Evolutionary conservation across 37 sponge, comb jelly and placozoan species (phyloP).

Genomic region (Aphrocallistes beatrix): DNA sequence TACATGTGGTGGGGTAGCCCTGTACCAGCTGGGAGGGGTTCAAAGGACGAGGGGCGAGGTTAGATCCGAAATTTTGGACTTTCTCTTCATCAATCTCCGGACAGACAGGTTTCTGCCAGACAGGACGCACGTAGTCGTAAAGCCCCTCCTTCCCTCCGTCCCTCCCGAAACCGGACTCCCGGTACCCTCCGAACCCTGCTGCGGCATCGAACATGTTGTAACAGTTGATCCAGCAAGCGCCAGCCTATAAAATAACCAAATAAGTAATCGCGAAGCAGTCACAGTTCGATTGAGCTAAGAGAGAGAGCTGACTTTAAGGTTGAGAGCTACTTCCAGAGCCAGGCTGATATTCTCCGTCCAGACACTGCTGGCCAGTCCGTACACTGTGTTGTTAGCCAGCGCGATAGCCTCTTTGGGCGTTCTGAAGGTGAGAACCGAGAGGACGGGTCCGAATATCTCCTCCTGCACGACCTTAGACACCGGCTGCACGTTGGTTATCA

Average conservation of each 20-base stretch:
- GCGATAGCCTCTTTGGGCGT: conserved; percentile 94
- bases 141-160: conserved; percentile 94
- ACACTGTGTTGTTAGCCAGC: conserved; percentile 81
- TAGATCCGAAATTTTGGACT: conserved; percentile 53
- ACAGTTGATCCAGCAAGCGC: conserved; percentile 78
- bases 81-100: conserved; percentile 46
- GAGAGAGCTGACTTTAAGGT: conserved; percentile 24
- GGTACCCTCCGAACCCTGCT: conserved; percentile 82
- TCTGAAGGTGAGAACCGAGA: conserved; percentile 73
- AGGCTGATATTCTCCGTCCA: conserved; percentile 82
- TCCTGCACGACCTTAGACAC: conserved; percentile 87
- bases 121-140: conserved; percentile 74
- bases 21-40: conserved; percentile 65
- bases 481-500: conserved; percentile 85
- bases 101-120: conserved; percentile 50
- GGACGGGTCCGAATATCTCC: conserved; percentile 91
- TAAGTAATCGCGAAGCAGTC: neutral
- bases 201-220: conserved; percentile 94
- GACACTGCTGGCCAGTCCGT: conserved; percentile 68
- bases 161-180: conserved; percentile 88
- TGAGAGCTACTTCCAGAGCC: conserved; percentile 67
- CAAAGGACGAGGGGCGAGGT: conserved; percentile 70
- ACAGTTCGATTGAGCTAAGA: neutral
- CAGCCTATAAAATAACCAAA: conserved; percentile 26
- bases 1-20: conserved; percentile 34